These are phyloP conservation scores for Pseudomyrmex cubaensis DNA, from an alignment of 1,140 invertebrate genomes.

Conservation along the genomic window DNA sequence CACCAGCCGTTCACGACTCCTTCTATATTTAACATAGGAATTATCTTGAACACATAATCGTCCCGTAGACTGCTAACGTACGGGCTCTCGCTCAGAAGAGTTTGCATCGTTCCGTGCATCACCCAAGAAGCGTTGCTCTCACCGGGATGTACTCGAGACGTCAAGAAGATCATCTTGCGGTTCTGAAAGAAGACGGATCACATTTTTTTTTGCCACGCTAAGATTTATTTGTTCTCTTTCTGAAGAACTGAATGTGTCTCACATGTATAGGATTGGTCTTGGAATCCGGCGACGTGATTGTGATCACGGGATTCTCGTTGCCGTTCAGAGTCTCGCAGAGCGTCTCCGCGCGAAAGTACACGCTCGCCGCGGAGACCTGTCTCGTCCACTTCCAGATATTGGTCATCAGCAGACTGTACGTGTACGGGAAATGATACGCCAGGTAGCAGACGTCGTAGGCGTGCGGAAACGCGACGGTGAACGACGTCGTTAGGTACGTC, in stretches of 20 bases:
- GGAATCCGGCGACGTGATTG: slow-evolving; percentile 90
- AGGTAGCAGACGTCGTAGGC: slow-evolving; percentile 94
- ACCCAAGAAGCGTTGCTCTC: slow-evolving; percentile 96
- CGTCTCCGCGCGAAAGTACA: slow-evolving; percentile 88
- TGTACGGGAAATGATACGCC: slow-evolving; percentile 96
- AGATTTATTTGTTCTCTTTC: background rate
- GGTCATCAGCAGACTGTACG: slow-evolving; percentile 91
- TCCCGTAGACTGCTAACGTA: slow-evolving; percentile 88
- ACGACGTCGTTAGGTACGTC: slow-evolving; percentile 92
- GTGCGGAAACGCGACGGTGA: slow-evolving; percentile 93
- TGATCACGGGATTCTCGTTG: slow-evolving; percentile 92
- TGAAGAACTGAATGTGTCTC: slow-evolving; percentile 61
- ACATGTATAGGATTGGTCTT: slow-evolving; percentile 86
- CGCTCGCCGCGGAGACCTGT: slow-evolving; percentile 73
- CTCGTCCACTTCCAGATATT: slow-evolving; percentile 88
- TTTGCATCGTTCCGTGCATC: slow-evolving; percentile 93
- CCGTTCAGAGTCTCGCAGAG: slow-evolving; percentile 91
- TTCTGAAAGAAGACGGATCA: slow-evolving; percentile 83
- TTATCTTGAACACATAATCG: slow-evolving; percentile 93
- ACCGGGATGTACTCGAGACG: slow-evolving; percentile 94
- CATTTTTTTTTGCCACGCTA: background rate
- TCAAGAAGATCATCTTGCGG: slow-evolving; percentile 90
- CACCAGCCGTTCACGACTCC: slow-evolving; percentile 96
- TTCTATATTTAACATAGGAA: slow-evolving; percentile 95
- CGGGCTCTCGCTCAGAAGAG: slow-evolving; percentile 87